Base-by-base conservation (phyloP, 2,113 vertebrate species). In the Scomber scombrus region DNA sequence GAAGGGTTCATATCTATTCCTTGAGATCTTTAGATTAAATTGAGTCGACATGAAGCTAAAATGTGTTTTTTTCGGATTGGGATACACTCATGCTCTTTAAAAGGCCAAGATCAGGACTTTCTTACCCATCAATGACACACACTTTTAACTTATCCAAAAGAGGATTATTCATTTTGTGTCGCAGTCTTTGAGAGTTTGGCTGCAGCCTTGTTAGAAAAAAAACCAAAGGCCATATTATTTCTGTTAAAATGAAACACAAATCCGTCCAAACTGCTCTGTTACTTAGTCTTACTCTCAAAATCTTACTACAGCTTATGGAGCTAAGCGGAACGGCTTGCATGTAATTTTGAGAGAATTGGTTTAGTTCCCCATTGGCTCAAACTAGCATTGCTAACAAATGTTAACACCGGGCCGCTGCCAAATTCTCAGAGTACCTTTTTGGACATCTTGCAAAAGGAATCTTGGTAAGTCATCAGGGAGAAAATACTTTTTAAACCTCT, bases 221-320 rank as follows among this genome's bases (percentile, higher is more conserved):
- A 7, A 78, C 78, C 34, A 58, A 57, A 23, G 69, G 46, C 81
- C 78, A 78, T 71, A 75, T 62, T 21, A 58, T 68, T 85, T 65
- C 58, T 71, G 82, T 81, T 82, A 18, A 84, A 81, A 83, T 81
- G 75, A 89, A 92, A 86, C 79, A 63, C 31, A 7, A 83, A 79
- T 78, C 78, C 21, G 1, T 78, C 80, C 80, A 71, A 86, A 49
- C 60, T 26, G 73, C 72, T 80, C 78, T 81, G 74, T 60, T 75
- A 65, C 71, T 88, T 34, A 82, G 80, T 80, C 79, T 34, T 49
- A 45, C 58, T 77, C 74, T 70, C 47, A 6, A 66, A 75, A 45
- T 78, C 70, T 29, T 49, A 55, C 71, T 77, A n/a, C 75, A 78
- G 77, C 77, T 83, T 46, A 26, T 11, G 64, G 46, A 63, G 62